Evolutionary conservation across 1,140 invertebrate genomes (phyloP).

Genomic region (Nasonia longicornis): DNA sequence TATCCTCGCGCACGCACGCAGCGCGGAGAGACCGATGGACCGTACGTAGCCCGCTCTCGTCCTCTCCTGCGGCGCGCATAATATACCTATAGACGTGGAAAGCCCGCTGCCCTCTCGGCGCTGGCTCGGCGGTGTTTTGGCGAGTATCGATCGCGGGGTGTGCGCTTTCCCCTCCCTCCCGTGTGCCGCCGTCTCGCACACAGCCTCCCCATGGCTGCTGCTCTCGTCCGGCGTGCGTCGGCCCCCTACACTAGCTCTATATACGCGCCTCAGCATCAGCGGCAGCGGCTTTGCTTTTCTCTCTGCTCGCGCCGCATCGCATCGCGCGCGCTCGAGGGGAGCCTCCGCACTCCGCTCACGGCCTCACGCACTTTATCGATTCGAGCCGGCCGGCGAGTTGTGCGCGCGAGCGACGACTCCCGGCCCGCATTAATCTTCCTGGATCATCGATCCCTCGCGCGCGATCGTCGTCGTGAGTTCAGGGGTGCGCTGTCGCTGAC

Average conservation of each 20-base stretch:
- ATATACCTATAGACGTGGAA: no score
- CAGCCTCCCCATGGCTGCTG: slow-evolving; percentile 5
- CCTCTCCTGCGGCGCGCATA: no score
- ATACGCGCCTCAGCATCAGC: neutral
- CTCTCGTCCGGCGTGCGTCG: slow-evolving; percentile 21
- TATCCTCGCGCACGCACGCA: neutral
- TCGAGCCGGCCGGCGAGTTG: no score
- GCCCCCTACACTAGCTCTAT: neutral
- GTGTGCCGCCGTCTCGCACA: neutral
- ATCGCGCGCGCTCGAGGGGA: no score
- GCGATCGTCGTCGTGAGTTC: no score
- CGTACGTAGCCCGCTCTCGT: neutral
- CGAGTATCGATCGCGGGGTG: slow-evolving; percentile 60
- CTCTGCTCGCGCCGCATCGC: no score
- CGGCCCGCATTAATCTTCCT: no score
- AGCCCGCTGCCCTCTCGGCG: neutral
- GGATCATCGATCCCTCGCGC: no score
- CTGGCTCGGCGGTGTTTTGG: slow-evolving; percentile 48
- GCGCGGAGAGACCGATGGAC: neutral
- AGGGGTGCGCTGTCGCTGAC: no score
- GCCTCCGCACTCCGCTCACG: no score
- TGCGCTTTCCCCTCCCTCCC: neutral
- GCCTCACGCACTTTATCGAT: no score
- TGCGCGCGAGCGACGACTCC: no score
- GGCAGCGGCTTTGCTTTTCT: neutral